Evolutionary conservation across 92 coral and sea anemone genomes (phyloP).

Genomic region (Umimayanthus chanpuru): DNA sequence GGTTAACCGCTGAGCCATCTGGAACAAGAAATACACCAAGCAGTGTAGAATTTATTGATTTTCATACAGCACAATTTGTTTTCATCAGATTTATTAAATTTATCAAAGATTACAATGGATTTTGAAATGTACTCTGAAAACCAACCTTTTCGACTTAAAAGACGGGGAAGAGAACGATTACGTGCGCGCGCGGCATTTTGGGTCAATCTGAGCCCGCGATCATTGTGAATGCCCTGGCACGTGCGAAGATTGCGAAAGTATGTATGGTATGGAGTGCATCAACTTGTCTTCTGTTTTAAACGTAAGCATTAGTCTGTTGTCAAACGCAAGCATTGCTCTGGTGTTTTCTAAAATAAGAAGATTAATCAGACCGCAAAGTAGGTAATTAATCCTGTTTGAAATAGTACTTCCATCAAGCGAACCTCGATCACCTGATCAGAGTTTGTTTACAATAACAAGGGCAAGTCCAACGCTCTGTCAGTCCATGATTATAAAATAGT

Average conservation of each 20-base stretch:
- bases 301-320: background rate
- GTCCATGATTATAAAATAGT: background rate
- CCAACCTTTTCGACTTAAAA: slow-evolving; percentile 54
- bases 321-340: background rate
- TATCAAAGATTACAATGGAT: slow-evolving; percentile 69
- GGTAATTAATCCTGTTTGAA: background rate
- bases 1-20: slow-evolving; percentile 99
- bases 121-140: slow-evolving; percentile 16
- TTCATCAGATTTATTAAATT: slow-evolving; percentile 9
- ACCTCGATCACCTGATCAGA: background rate
- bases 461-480: no score
- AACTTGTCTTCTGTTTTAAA: background rate
- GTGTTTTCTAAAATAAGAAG: background rate
- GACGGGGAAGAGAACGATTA: slow-evolving; percentile 78
- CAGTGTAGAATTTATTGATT: slow-evolving; percentile 26
- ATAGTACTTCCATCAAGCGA: no score
- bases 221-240: slow-evolving; percentile 58
- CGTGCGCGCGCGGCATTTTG: slow-evolving; percentile 78
- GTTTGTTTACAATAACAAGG: background rate
- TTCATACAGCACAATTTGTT: background rate
- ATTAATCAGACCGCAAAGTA: slow-evolving; percentile 5
- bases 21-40: slow-evolving; percentile 38
- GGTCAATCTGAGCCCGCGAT: slow-evolving; percentile 70
- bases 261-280: no score
- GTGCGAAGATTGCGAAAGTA: slow-evolving; percentile 23